Evolutionary conservation across 2,888 invertebrate genomes (phyloP), one percentile per base, ranked within the genome.

Genomic region (Gymnoscelis rufifasciata): DNA sequence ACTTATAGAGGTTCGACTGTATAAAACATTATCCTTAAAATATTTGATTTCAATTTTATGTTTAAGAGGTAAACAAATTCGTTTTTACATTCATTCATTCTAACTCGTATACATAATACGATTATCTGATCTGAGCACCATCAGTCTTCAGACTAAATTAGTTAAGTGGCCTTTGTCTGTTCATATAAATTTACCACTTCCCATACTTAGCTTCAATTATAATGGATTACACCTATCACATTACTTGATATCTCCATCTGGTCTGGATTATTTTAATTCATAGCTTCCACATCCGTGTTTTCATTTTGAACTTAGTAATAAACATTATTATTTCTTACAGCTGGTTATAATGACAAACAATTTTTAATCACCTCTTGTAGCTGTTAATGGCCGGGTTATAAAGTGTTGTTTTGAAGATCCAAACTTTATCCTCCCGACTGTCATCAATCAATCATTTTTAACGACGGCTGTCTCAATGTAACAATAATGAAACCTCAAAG

Each of bases 91-190:
- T n/a, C n/a, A n/a, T n/a, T n/a, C n/a, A n/a, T n/a, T n/a, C n/a
- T n/a, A n/a, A n/a, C n/a, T n/a, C n/a, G 14, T 33, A 33, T 33
- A 23, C 11, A 19, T 13, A 3, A 7, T 8, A 6, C 3, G 13
- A 26, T 13, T 19, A 3, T 19, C 2, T 19, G 2, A 3, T 19
- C 5, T 7, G 14, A 41, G 26, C 41, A 33, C 15, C 33, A 26
- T 27, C 43, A 31, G 19, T 38, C 44, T 27, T 38, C 8, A 33
- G 19, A 23, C 19, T 39, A 33, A 66, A 66, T 66, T 64, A 62
- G 60, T 61, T 59, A 64, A 66, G 57, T 61, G 52, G 60, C 19
- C 33, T 35, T 15, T 35, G 46, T 47, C 40, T 47, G 29, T 48
- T 52, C 37, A 50, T 45, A 24, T 54, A 33, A 51, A 55, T 50